A percentile compares a stretch with the other conserved stretches of the same genome.
Conservation (phyloP, 2,888 invertebrate genomes). For the Nomada flava region DNA sequence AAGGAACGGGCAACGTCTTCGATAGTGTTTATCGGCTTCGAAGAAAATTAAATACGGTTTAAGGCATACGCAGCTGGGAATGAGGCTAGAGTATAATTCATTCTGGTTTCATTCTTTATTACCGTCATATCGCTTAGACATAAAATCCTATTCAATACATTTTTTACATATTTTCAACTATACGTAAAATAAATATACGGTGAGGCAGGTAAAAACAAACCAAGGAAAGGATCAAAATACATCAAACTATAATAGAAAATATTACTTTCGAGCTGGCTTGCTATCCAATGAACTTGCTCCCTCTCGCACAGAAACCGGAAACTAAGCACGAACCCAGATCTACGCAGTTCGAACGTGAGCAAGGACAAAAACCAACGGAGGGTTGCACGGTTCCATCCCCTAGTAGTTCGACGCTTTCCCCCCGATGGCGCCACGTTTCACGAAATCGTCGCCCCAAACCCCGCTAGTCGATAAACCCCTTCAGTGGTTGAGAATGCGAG, state of each 20-base stretch:
- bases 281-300: slow-evolving; percentile 46
- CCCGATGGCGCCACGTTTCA: slow-evolving; percentile 66
- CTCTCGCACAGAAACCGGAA: slow-evolving; percentile 47
- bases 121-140: no score
- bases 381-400: slow-evolving; percentile 43
- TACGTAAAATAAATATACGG: not conserved
- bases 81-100: not conserved
- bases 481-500: not conserved
- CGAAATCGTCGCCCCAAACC: slow-evolving; percentile 4
- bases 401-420: slow-evolving; percentile 46
- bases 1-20: slow-evolving; percentile 14
- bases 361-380: slow-evolving; percentile 40
- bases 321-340: slow-evolving; percentile 14
- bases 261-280: not conserved
- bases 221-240: not conserved
- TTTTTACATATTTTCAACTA: no score
- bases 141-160: not conserved
- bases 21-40: slow-evolving; percentile 46
- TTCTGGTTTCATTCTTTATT: no score
- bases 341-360: slow-evolving; percentile 14
- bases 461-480: slow-evolving; percentile 35
- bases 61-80: not conserved
- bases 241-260: not conserved
- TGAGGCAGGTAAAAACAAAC: no score
- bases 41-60: not conserved